These are phyloP conservation scores for Crepidodera aurea DNA, from an alignment of 2,888 invertebrate species.

Conservation along the genomic window DNA sequence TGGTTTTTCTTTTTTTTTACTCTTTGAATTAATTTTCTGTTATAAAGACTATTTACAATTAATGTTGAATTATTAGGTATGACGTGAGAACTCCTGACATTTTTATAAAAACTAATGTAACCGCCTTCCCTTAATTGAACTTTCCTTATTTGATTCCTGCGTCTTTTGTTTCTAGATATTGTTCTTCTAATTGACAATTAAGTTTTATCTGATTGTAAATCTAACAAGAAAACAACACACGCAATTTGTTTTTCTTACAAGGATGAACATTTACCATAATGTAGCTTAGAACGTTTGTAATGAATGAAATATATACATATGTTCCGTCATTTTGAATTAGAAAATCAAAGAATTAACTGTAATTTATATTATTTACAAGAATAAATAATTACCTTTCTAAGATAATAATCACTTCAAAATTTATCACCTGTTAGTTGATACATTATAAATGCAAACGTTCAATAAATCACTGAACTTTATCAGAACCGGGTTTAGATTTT, in stretches of 20 bases:
- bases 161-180: too few relatives aligned
- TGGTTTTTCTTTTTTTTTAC: too few relatives aligned
- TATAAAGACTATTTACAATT: too few relatives aligned
- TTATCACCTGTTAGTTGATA: slow-evolving; percentile 18
- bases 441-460: slow-evolving; percentile 20
- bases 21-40: too few relatives aligned
- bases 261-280: slow-evolving; percentile 13
- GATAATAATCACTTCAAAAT: slow-evolving; percentile 15
- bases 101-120: too few relatives aligned
- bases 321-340: slow-evolving; percentile 18
- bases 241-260: slow-evolving; percentile 5
- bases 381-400: slow-evolving; percentile 17
- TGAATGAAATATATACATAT: slow-evolving; percentile 18
- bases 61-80: too few relatives aligned
- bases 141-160: too few relatives aligned
- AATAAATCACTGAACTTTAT: slow-evolving; percentile 7
- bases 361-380: slow-evolving; percentile 17
- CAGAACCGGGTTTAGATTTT: neutral
- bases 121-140: too few relatives aligned
- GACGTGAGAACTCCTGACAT: too few relatives aligned
- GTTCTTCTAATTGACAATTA: slow-evolving; percentile 12
- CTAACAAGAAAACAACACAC: slow-evolving; percentile 1
- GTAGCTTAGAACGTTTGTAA: neutral
- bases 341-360: slow-evolving; percentile 15
- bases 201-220: neutral